Conservation (phyloP, 2,113 vertebrate species). For the Pontoporia blainvillei region DNA sequence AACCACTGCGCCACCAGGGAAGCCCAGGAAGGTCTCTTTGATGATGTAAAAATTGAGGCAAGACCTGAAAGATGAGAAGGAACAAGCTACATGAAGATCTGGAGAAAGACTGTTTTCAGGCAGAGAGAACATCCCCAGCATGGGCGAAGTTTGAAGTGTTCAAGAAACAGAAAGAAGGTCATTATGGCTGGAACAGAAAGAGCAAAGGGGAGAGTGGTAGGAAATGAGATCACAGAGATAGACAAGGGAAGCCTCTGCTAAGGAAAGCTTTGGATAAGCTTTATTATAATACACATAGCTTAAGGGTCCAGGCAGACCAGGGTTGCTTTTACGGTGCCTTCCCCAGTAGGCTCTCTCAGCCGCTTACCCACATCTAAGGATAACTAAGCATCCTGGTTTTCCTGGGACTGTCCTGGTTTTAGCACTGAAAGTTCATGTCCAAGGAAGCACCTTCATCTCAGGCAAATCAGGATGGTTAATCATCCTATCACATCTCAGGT, state of each 20-base stretch:
- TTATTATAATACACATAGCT: background rate
- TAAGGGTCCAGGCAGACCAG: background rate
- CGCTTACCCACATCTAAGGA: background rate
- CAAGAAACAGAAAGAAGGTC: background rate
- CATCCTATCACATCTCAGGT: background rate
- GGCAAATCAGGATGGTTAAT: background rate
- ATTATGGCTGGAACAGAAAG: background rate
- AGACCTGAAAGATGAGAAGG: background rate
- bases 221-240: background rate
- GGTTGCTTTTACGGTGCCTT: background rate
- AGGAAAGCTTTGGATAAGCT: background rate
- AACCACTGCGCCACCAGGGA: too few species aligned
- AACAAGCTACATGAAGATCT: background rate
- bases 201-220: background rate
- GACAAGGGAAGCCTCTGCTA: background rate
- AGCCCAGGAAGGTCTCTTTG: background rate
- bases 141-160: background rate
- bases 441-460: background rate
- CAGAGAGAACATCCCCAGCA: background rate
- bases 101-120: background rate
- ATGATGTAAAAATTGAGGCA: background rate
- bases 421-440: background rate
- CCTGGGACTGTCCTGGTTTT: background rate
- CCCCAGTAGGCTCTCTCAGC: background rate
- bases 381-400: background rate